Conservation (phyloP, 2,888 invertebrate genomes). For the Heteromurus nitidus region DNA sequence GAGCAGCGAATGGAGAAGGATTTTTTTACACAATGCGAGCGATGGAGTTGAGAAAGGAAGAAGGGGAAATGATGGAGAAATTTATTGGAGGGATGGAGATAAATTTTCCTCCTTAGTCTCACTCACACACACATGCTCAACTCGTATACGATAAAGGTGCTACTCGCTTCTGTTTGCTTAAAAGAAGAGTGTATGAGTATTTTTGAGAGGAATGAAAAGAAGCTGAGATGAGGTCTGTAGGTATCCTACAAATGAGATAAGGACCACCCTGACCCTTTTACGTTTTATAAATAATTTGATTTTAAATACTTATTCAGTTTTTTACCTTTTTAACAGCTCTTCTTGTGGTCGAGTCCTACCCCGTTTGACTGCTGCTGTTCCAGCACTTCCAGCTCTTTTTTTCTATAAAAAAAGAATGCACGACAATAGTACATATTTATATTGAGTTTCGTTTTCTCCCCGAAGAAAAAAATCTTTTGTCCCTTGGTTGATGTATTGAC, state of each 20-base stretch:
- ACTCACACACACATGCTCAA: background rate
- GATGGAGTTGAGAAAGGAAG: slow-evolving; percentile 25
- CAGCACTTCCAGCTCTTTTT: slow-evolving; percentile 8
- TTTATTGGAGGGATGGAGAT: slow-evolving; percentile 40
- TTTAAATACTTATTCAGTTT: slow-evolving; percentile 61
- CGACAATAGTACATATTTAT: too few species aligned
- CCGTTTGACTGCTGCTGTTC: slow-evolving; percentile 49
- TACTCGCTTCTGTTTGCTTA: slow-evolving; percentile 47
- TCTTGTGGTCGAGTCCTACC: slow-evolving; percentile 15
- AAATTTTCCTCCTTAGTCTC: slow-evolving; percentile 29
- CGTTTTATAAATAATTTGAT: slow-evolving; percentile 62
- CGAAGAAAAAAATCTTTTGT: background rate
- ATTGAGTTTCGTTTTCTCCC: too few species aligned
- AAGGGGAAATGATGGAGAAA: slow-evolving; percentile 41
- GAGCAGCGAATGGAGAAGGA: slow-evolving; percentile 23
- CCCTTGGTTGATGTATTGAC: too few species aligned
- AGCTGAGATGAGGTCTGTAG: slow-evolving; percentile 23
- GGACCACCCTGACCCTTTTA: slow-evolving; percentile 69
- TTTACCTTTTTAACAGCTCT: slow-evolving; percentile 46
- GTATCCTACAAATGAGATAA: slow-evolving; percentile 57
- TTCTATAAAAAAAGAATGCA: slow-evolving; percentile 16
- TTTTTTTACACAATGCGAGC: background rate
- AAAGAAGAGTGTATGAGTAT: background rate
- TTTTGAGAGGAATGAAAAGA: background rate
- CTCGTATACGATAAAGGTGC: too few species aligned